Percentiles rank a stretch among this genome's conserved stretches.
phyloP scores from a whole-genome alignment of 1,140 invertebrate genomes.

The Calephelis virginiensis region DNA sequence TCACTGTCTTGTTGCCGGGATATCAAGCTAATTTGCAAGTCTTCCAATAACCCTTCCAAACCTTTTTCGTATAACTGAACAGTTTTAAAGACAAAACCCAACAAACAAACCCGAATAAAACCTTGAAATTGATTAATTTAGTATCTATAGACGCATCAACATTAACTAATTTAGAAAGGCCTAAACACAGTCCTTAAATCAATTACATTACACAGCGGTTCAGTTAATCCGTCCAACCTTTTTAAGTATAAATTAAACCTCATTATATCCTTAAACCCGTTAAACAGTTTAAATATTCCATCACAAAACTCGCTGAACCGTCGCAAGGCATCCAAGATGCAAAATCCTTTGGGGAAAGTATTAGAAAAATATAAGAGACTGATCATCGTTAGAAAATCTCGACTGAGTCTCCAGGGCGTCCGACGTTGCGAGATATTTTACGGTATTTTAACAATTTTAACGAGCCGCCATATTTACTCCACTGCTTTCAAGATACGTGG shows the following conservation, averaged over 20 bases:
- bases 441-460: conserved; percentile 77
- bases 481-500: conserved; percentile 51
- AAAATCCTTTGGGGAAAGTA: conserved; percentile 65
- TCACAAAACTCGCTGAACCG: conserved; percentile 50
- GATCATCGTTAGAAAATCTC: conserved; percentile 61
- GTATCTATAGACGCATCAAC: conserved; percentile 30
- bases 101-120: background rate
- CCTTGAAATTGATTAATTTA: conserved; percentile 5
- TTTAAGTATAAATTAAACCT: conserved; percentile 39
- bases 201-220: conserved; percentile 44
- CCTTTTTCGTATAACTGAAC: background rate
- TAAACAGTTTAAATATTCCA: conserved; percentile 53
- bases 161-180: conserved; percentile 34
- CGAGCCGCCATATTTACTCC: conserved; percentile 70
- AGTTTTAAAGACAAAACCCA: background rate
- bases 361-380: conserved; percentile 73
- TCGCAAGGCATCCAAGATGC: conserved; percentile 53
- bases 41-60: background rate
- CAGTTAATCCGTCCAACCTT: conserved; percentile 38
- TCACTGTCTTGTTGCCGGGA: too few species aligned
- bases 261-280: conserved; percentile 37
- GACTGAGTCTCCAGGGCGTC: conserved; percentile 57
- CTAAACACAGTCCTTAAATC: conserved; percentile 34
- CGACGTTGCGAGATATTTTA: conserved; percentile 68
- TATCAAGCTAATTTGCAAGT: too few species aligned